Evolutionary conservation across 2,797 vertebrate genomes (phyloP), one percentile per base, ranked within the genome.

Genomic region (Graptemys geographica): DNA sequence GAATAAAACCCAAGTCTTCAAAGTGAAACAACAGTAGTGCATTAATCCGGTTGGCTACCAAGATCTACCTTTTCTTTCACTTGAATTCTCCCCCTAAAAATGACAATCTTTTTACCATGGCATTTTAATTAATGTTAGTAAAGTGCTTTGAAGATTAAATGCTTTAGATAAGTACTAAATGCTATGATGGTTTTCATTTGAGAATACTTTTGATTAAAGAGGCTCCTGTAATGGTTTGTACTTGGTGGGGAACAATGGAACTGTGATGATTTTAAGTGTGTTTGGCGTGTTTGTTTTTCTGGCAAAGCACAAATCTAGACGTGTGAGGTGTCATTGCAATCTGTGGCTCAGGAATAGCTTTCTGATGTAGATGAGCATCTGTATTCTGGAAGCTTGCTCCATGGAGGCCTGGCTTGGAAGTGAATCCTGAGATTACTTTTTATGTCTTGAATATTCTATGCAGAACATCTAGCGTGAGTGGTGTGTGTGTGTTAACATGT

Each of bases 71-170:
- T 79, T 1, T 90, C 23, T 94, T n/a, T 81, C 82, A 51, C 74
- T 90, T 11, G 28, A 87, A 86, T 11, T 21, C 91, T 86, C 90
- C 18, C 16, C 23, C 59, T 21, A 90, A 95, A 88, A 81, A 87
- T 82, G 81, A 27, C 3, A 81, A 76, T 65, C 65, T 87, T 82
- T 94, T 33, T 94, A 8, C 89, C 15, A 69, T 86, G 49, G 55
- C 33, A 56, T 1, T 1, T 88, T 96, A 88, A 81, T 88, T 92
- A 88, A 87, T 95, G 76, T 90, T 96, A 95, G 69, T 18, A 25
- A 94, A 94, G 25, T 95, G 83, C 23, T 95, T 93, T 93, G 86
- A 95, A 92, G 85, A 84, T 84, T 37, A 94, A 96, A 79, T 92
- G 83, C 62, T 55, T 59, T 81, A 84, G 79, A 85, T 94, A 95